phyloP scores from a whole-genome alignment of 2,888 invertebrate species.

The Formica aserva region DNA sequence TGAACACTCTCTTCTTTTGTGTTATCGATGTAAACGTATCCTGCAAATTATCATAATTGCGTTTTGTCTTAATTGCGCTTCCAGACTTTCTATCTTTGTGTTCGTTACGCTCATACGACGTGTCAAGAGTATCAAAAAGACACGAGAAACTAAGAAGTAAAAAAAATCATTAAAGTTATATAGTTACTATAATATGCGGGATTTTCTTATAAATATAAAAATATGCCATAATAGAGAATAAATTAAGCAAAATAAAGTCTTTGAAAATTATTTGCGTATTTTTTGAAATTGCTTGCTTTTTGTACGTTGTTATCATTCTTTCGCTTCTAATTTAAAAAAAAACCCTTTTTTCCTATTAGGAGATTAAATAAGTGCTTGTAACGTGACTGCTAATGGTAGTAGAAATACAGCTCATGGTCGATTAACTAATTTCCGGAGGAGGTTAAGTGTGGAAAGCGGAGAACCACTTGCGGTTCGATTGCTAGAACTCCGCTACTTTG shows the following conservation, averaged over 20 bases:
- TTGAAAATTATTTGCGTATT: background rate
- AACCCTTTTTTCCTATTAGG: background rate
- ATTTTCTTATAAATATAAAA: background rate
- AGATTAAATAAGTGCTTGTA: background rate
- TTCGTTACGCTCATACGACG: background rate
- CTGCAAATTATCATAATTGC: slow-evolving; percentile 26
- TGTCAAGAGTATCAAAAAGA: slow-evolving; percentile 3
- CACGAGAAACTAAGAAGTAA: background rate
- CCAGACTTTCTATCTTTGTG: background rate
- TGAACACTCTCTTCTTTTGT: background rate
- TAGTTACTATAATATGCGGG: background rate
- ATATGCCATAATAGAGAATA: background rate
- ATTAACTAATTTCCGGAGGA: slow-evolving; percentile 42
- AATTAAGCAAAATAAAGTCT: background rate
- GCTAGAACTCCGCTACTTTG: slow-evolving; percentile 32
- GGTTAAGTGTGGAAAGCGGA: slow-evolving; percentile 33
- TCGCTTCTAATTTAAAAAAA: background rate
- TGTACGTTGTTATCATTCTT: background rate
- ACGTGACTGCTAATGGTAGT: background rate
- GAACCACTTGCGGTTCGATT: slow-evolving; percentile 46
- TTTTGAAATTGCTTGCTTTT: background rate
- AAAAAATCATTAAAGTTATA: background rate
- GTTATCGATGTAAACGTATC: background rate
- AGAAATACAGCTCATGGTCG: background rate
- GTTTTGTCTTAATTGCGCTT: background rate